phyloP scores from a whole-genome alignment of 2,113 vertebrate species.

The Microcebus ravelobensis region DNA sequence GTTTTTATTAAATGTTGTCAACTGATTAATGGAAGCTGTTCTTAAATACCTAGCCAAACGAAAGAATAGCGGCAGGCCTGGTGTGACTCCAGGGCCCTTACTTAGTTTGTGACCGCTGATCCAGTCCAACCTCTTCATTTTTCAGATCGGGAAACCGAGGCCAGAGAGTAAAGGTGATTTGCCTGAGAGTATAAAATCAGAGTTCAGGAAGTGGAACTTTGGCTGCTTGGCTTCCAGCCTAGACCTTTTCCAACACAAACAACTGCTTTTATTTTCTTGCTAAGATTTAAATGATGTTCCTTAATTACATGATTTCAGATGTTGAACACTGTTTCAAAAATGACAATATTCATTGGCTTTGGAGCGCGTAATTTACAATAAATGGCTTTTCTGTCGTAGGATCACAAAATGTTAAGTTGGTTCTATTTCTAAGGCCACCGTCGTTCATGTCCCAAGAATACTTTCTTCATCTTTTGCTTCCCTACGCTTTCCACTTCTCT shows the following conservation, averaged over 20 bases:
- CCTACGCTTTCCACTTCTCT: neutral
- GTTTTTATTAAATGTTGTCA: slow-evolving; percentile 15
- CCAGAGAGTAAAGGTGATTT: neutral
- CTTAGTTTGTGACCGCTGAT: neutral
- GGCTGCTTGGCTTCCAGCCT: neutral
- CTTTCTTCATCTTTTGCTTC: neutral
- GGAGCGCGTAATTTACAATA: neutral
- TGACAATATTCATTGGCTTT: slow-evolving; percentile 21
- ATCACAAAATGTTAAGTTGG: neutral
- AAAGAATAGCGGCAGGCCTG: neutral
- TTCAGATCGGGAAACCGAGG: neutral
- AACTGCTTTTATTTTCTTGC: slow-evolving; percentile 62
- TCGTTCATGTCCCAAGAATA: neutral
- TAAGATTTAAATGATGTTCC: slow-evolving; percentile 53
- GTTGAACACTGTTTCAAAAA: slow-evolving; percentile 1
- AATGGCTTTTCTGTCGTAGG: slow-evolving; percentile 5
- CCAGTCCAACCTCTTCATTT: neutral
- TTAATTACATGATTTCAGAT: slow-evolving; percentile 59
- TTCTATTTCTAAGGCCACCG: neutral
- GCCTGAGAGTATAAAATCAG: neutral
- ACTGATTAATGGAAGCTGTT: neutral
- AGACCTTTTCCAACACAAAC: slow-evolving; percentile 36
- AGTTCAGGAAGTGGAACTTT: neutral
- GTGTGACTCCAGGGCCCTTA: neutral
- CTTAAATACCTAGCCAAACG: neutral